Percentiles rank a stretch among this genome's conserved stretches.
Conservation (phyloP, 2,888 invertebrate genomes). For the Invenusta paracnida region DNA sequence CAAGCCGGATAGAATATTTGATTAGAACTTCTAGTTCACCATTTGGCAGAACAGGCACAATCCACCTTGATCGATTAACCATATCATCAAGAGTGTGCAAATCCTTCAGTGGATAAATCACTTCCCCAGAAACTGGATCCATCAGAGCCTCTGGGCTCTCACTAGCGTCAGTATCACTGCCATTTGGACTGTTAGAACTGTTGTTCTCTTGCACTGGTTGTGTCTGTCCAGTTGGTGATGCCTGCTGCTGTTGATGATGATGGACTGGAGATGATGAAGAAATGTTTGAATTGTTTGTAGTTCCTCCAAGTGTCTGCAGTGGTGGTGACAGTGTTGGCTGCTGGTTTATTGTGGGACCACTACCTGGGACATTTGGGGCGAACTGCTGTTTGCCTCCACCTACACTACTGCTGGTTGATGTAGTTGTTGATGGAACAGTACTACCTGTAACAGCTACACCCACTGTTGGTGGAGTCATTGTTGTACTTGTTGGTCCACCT, state of each 20-base stretch:
- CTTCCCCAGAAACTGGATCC: constrained; percentile 50
- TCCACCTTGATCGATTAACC: constrained; percentile 91
- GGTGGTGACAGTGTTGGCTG: background rate
- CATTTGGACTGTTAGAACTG: background rate
- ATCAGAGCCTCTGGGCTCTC: background rate
- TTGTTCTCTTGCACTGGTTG: background rate
- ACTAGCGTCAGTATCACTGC: background rate
- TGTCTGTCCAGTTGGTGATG: background rate
- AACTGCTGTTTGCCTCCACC: too few species aligned
- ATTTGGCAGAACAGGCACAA: constrained; percentile 90
- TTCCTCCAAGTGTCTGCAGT: background rate
- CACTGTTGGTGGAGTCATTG: too few species aligned
- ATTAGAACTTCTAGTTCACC: constrained; percentile 78
- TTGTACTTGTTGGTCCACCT: too few species aligned
- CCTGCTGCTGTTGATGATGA: background rate
- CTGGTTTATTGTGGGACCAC: too few species aligned
- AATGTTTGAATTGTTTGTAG: background rate
- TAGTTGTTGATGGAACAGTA: too few species aligned
- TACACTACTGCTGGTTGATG: too few species aligned
- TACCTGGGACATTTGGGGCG: too few species aligned
- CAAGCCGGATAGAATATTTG: constrained; percentile 76
- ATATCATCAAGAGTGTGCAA: constrained; percentile 85
- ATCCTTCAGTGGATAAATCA: constrained; percentile 78
- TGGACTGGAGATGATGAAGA: background rate
- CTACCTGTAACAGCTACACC: too few species aligned